These are phyloP conservation scores for Macrophya annulata DNA, from an alignment of 2,888 invertebrate species.

Conservation along the genomic window DNA sequence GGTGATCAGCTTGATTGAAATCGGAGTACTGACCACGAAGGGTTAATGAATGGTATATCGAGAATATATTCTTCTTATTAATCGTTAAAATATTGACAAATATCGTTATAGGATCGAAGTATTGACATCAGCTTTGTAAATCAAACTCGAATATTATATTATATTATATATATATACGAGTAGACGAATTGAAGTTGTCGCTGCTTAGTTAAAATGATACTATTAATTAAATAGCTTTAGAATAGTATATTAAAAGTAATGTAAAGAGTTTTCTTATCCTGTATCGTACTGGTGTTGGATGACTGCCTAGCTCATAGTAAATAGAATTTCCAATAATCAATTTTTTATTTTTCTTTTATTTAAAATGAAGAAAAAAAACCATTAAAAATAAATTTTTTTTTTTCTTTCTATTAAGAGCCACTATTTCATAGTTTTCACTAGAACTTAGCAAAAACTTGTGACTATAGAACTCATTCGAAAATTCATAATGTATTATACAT, in stretches of 20 bases:
- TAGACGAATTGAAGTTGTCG: slow-evolving; percentile 30
- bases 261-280: slow-evolving; percentile 62
- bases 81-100: background rate
- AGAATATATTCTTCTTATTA: background rate
- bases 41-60: no score
- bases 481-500: background rate
- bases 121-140: slow-evolving; percentile 2
- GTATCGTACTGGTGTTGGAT: slow-evolving; percentile 76
- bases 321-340: slow-evolving; percentile 63
- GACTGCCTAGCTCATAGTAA: slow-evolving; percentile 78
- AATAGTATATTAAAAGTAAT: slow-evolving; percentile 63
- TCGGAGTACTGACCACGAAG: no score
- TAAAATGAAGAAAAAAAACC: no score
- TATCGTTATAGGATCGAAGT: slow-evolving; percentile 19
- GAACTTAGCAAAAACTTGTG: slow-evolving; percentile 65
- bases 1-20: no score
- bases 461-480: background rate
- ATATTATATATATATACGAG: background rate
- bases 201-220: slow-evolving; percentile 10
- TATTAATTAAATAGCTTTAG: slow-evolving; percentile 62
- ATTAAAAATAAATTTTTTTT: slow-evolving; percentile 48
- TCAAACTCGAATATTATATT: slow-evolving; percentile 6
- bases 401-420: background rate
- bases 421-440: slow-evolving; percentile 71
- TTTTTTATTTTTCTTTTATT: slow-evolving; percentile 68